Base-by-base conservation (phyloP, 1,140 invertebrate species). In the Drosophila mayri region DNA sequence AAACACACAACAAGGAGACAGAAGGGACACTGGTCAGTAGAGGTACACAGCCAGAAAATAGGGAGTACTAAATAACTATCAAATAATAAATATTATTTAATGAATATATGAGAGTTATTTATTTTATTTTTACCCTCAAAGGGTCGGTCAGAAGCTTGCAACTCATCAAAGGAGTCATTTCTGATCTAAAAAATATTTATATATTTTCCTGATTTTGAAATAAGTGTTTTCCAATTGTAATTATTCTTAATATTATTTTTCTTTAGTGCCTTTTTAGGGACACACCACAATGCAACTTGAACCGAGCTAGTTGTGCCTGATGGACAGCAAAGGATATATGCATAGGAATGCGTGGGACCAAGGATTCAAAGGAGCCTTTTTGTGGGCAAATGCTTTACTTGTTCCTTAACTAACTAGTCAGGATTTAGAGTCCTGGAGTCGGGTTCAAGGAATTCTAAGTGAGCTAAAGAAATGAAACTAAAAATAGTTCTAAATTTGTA, bases 341-440 rank as follows among this genome's bases (percentile, higher is more conserved):
- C 16, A n/a, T 32, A 14, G 46, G 25, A 30, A 20, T 63, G 60
- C 14, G 32, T 30, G 61, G 22, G 20, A 37, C 28, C 25, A 55
- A 5, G 37, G 52, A 61, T 20, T 43, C 30, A 61, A 71, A 54
- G 28, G 55, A 40, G 12, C 16, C 59, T 49, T 43, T 46, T 60
- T 64, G 87, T 79, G 80, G 70, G 72, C 0, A 88, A 87, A 83
- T 87, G 84, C 84, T 74, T 80, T 77, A 87, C 83, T 72, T 87
- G 83, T 79, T 64, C 63, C 60, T 60, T 66, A 71, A 81, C 78
- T 57, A 81, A 78, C 70, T 61, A 47, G 46, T 37, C 57, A 60
- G 46, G 25, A 38, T 4, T 30, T 22, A 16, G 16, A 30, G 11
- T 44, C 43, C 5, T n/a, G n/a, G n/a, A n/a, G n/a, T n/a, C n/a